Evolutionary conservation across 2,888 invertebrate species (phyloP), one percentile per base, ranked within the genome.

Genomic region (Drosophila prostipennis): DNA sequence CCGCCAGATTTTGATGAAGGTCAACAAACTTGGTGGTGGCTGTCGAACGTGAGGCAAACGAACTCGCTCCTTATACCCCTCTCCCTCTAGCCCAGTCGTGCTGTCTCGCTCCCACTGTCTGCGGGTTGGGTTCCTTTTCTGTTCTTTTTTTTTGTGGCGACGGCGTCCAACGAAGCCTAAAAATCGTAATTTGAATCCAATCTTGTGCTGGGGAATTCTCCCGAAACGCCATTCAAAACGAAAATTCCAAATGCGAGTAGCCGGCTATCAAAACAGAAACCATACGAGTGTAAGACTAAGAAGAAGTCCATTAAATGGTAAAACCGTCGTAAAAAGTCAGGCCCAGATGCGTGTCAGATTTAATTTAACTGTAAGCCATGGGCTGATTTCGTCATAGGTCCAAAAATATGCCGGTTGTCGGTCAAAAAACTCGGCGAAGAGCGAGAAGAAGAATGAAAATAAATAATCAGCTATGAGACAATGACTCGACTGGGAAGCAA

Each of bases 161-260:
- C 64, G 60, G 52, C 53, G 78, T 65, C 64, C 80, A 85, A 43
- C 80, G 86, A 82, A 82, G 88, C 80, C 88, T 80, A 74, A 87
- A 87, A 87, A 87, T 73, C 61, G 89, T 84, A 84, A 84, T 84
- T 84, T 84, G 87, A 84, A 79, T 87, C 87, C 89, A 89, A 88
- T 84, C 79, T 80, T 88, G 74, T 71, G 48, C 63, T 16, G 59
- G 61, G 81, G 79, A 72, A 80, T 86, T 83, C 84, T 84, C 78
- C 71, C 51, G 59, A 63, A 51, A 37, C 26, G 40, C 51, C 45
- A 49, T 26, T 36, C 51, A 51, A 40, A 72, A 39, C 40, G 40
- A 40, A 56, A 60, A 46, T 56, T 64, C 36, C 59, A 4, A 54
- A 48, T 46, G 53, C 58, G 54, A 68, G 46, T 51, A 43, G 83